phyloP scores from a whole-genome alignment of 2,113 vertebrate genomes.

The Equus przewalskii region DNA sequence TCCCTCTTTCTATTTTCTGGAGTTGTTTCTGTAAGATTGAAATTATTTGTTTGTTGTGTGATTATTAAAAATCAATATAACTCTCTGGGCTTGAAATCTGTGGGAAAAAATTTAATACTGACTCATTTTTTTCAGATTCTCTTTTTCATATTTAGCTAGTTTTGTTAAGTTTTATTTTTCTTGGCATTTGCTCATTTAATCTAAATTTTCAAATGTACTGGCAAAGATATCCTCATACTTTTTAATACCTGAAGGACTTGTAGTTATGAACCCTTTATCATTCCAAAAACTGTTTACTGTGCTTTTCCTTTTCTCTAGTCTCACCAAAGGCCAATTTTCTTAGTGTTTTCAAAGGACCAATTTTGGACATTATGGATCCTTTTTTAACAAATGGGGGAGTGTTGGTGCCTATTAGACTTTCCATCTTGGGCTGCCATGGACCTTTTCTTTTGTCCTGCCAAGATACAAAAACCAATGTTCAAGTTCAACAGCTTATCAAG shows the following conservation, averaged over 20 bases:
- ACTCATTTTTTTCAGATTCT: constrained; percentile 5
- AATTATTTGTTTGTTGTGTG: not conserved
- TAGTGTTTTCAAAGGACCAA: not conserved
- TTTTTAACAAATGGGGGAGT: not conserved
- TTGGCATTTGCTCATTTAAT: constrained; percentile 53
- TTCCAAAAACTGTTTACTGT: not conserved
- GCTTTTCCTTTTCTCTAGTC: not conserved
- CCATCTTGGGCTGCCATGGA: not conserved
- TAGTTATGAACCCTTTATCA: not conserved
- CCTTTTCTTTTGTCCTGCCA: not conserved
- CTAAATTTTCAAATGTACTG: constrained; percentile 55
- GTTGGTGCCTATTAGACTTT: not conserved
- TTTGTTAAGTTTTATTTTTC: constrained; percentile 52
- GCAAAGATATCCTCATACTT: not conserved
- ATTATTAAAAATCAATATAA: constrained; percentile 56
- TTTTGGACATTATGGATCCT: not conserved
- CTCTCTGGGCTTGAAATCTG: constrained; percentile 27
- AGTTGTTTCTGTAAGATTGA: constrained; percentile 40
- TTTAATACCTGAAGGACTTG: not conserved
- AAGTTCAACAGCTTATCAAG: not conserved
- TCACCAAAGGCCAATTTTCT: constrained; percentile 18
- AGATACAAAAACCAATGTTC: not conserved
- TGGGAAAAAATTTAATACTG: constrained; percentile 17
- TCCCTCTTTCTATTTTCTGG: not conserved
- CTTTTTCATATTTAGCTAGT: constrained; percentile 42